Evolutionary conservation across 2,888 invertebrate species (phyloP), one percentile per base, ranked within the genome.

Genomic region (Tuberolachnus salignus): DNA sequence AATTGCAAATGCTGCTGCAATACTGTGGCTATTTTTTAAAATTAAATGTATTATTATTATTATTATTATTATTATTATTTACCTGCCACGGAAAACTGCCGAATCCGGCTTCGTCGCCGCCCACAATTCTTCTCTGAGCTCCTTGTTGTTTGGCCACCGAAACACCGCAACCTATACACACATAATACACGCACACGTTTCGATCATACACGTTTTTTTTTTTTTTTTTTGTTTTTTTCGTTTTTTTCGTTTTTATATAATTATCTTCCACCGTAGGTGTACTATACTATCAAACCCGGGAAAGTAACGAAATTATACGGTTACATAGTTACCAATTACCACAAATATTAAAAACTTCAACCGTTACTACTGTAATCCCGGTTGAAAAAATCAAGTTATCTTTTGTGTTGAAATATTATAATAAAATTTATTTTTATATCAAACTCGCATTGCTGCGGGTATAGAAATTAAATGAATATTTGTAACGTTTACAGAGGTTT

Each of bases 41-140:
- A n/a, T n/a, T n/a, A n/a, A n/a, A n/a, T n/a, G n/a, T n/a, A n/a
- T n/a, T n/a, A 34, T 3, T 34, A 34, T 34, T 34, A 34, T n/a
- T n/a, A 34, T 4, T 34, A 34, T 34, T 34, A 34, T 34, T 34
- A 4, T 49, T 23, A 49, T 61, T 23, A 53, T 84, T 83, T 83
- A 89, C 95, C 87, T 95, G 95, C 96, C 96, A 96, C 34, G 96
- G 96, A 85, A 96, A 96, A 81, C 94, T 94, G 23, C 95, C 95
- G 85, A 96, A 96, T 66, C 95, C 95, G 0, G 96, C 95, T 85
- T 96, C 95, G 83, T 95, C 94, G 0, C 96, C 96, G 0, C 96
- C 96, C 23, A 96, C 95, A 82, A 96, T 95, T 82, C 96, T 88
- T 26, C 95, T 88, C 84, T 95, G 95, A 0, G 95, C 95, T 16